Base-by-base conservation (phyloP, 64 coral and sea anemone species). In the Anthopleura sola region DNA sequence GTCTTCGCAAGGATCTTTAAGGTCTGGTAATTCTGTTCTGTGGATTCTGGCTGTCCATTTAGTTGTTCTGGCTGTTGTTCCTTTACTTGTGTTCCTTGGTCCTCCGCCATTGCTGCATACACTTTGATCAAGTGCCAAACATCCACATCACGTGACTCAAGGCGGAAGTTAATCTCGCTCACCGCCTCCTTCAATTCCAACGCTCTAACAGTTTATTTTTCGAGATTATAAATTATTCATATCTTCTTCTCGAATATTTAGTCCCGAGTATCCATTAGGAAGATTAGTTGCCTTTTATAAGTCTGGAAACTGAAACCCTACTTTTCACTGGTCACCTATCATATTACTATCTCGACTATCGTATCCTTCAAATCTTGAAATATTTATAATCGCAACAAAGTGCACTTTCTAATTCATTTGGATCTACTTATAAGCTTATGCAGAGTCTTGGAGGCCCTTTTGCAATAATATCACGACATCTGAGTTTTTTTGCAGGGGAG, bases 51-150 rank as follows among this genome's bases (percentile, higher is more conserved):
- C 20, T 79, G n/a, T 79, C 36, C 76, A 44, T 79, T 48, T 79
- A 21, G 37, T 23, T 47, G 7, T 79, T 7, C 39, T 16, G 76
- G n/a, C 31, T 39, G 29, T 16, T 76, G 74, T 36, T 36, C 74
- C 29, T 71, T 38, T 77, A 17, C 32, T 77, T 79, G 17, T 7
- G 3, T 37, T 79, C 24, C 37, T 79, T 23, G 76, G 20, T 18
- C 38, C 6, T 79, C 76, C 76, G 76, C 76, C 76, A 79, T 79
- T 79, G 37, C 76, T 79, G 36, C 16, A 71, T 32, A 69, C 19
- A 62, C 20, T 17, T 23, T 17, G 37, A 46, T 11, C 20, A 47
- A n/a, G 17, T 20, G 5, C 12, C 37, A 23, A 14, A 48, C 24
- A 10, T 44, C n/a, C 6, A 19, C 32, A 17, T 79, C 76, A 79